phyloP scores from a whole-genome alignment of 2,888 invertebrate genomes.

The Patella pellucida region DNA sequence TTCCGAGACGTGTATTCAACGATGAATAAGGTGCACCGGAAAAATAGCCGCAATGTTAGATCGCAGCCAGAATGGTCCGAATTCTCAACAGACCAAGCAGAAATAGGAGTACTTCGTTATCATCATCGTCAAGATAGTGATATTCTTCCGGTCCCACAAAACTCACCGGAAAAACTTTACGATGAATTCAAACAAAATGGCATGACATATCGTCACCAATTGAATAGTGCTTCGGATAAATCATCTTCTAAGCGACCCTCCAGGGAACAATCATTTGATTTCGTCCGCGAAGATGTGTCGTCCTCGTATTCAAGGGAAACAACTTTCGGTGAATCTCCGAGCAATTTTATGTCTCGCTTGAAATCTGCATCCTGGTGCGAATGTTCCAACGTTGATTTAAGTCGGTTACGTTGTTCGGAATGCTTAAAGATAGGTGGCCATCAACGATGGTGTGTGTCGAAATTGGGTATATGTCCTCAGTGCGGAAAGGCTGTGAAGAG shows the following conservation, averaged over 20 bases:
- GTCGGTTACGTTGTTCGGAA: not conserved
- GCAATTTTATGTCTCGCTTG: not conserved
- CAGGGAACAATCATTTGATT: not conserved
- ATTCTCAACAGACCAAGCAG: not conserved
- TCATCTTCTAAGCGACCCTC: not conserved
- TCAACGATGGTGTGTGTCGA: not conserved
- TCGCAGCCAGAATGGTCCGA: not conserved
- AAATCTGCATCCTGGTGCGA: not conserved
- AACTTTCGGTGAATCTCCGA: not conserved
- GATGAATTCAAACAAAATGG: not conserved
- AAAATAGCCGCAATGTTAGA: not conserved
- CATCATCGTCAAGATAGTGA: not conserved
- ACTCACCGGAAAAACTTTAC: not conserved
- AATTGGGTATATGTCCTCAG: not conserved
- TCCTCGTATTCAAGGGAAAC: slow-evolving; percentile 1
- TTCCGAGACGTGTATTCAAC: not conserved
- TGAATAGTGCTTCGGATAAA: too few relatives aligned
- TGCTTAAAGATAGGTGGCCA: slow-evolving; percentile 1
- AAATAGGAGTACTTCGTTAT: not conserved
- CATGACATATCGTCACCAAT: not conserved
- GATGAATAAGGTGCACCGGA: not conserved
- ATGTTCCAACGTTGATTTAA: not conserved
- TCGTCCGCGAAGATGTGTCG: not conserved
- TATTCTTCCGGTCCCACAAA: not conserved
- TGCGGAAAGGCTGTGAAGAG: not conserved